Base-by-base conservation (phyloP, 2,888 invertebrate genomes). In the Nasonovia ribisnigri region DNA sequence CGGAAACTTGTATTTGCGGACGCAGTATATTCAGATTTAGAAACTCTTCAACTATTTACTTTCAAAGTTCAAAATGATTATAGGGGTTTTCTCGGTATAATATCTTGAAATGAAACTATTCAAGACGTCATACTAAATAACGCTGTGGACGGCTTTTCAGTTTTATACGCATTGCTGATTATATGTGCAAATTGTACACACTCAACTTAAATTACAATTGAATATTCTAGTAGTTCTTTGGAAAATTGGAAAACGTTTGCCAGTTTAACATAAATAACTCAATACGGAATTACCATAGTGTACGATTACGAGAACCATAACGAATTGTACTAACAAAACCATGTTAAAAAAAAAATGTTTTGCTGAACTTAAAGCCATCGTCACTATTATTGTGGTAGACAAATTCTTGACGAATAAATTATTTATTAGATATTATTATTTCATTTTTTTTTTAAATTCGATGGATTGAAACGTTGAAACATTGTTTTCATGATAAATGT, bases 201-300 rank as follows among this genome's bases (percentile, higher is more conserved):
- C 91, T 36, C 24, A 48, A 87, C 87, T 87, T 60, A 60, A 87
- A 86, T 60, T 48, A 87, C 87, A 92, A 92, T 86, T 60, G 92
- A 87, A 92, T 86, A 86, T 86, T 92, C 36, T 67, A 92, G 60
- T 48, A 48, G 60, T 92, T 87, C 60, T 60, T 87, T 92, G 60
- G 87, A 92, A 92, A 92, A 87, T 87, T 87, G 92, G 48, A 92
- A 60, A 92, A 92, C 92, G 57, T n/a, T 91, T 91, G 43, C 24
- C 57, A 36, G 54, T 86, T 91, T 91, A 46, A 86, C 91, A 91
- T 91, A 43, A 86, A 91, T 91, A 91, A 91, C 86, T 57, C n/a
- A 46, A 43, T n/a, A 46, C n/a, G 36, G 43, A 54, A 91, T 91
- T 84, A 84, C 54, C 84, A 84, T 90, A 36, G 42, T 10, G 43